These are phyloP conservation scores for Podabrus alpinus DNA, from an alignment of 2,888 invertebrate genomes.

Conservation along the genomic window DNA sequence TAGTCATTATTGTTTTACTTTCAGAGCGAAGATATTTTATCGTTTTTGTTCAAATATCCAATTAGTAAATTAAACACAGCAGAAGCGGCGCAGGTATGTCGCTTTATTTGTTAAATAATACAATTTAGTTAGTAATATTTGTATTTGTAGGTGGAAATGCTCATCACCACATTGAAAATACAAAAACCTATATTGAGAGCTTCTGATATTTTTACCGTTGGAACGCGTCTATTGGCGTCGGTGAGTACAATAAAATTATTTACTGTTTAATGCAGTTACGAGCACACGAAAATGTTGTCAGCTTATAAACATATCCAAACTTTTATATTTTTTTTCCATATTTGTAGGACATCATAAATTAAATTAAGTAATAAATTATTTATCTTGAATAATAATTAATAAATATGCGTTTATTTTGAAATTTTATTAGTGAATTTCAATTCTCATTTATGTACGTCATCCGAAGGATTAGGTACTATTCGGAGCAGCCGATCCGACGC, in stretches of 20 bases:
- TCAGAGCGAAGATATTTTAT: conserved; percentile 42
- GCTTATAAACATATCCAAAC: no score
- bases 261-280: no score
- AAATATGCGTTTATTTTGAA: no score
- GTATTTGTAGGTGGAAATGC: conserved; percentile 39
- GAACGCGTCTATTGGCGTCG: conserved; percentile 43
- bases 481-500: no score
- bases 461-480: no score
- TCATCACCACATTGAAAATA: conserved; percentile 39
- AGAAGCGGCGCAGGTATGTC: conserved; percentile 43
- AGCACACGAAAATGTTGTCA: no score
- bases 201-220: conserved; percentile 44
- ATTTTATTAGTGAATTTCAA: no score
- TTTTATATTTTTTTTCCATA: no score
- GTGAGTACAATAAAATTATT: conserved; percentile 33
- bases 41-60: conserved; percentile 43
- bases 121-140: neutral
- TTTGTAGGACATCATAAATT: no score
- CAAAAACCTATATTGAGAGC: conserved; percentile 44
- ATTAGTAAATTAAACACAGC: conserved; percentile 42
- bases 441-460: no score
- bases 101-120: neutral
- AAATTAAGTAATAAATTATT: no score
- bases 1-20: conserved; percentile 25
- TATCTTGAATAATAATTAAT: no score